Base-by-base conservation (phyloP, 30 jellyfish, hydroid and myxozoan species). In the Mastigias papua region DNA sequence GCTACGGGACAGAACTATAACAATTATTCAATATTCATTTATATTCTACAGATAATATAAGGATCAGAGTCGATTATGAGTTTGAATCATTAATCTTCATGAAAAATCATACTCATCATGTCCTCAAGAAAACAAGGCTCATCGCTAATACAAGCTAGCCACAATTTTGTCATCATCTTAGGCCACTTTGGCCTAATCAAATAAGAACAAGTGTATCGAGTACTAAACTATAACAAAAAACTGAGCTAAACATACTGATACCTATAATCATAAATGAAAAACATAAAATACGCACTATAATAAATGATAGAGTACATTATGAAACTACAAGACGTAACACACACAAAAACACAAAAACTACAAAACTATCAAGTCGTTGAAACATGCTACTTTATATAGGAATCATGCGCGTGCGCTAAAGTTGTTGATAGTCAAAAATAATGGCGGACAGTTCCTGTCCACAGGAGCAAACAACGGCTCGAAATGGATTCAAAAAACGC, bases 141-240 rank as follows among this genome's bases (percentile, higher is more conserved):
- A 79, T 79, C 90, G 79, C 90, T 37, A 3, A 0, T n/a, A 10
- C 28, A 69, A 72, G 90, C 81, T 79, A 9, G 81, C 90, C 90
- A 62, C 17, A 0, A 60, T 79, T 79, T 66, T 88, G 78, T 88
- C 88, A 88, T 88, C 96, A 88, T 70, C 58, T 88, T 86, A 78
- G 84, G 84, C 91, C 79, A 32, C 20, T 10, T n/a, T 4, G 82
- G 95, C 84, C 84, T 78, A 73, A 88, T 88, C 96, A 88, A 88
- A 88, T 88, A 88, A 88, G 96, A 88, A 54, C 89, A 88, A 77
- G 96, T 88, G 96, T 88, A 28, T 88, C 96, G 27, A 34, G 9
- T 37, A n/a, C 25, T 27, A n/a, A 58, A 74, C 82, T n/a, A 86
- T 3, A 42, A 54, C 26, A 48, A 69, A 8, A 48, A 23, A 33